These are phyloP conservation scores for Dolomedes plantarius DNA, from an alignment of 2,888 invertebrate species.

Conservation along the genomic window DNA sequence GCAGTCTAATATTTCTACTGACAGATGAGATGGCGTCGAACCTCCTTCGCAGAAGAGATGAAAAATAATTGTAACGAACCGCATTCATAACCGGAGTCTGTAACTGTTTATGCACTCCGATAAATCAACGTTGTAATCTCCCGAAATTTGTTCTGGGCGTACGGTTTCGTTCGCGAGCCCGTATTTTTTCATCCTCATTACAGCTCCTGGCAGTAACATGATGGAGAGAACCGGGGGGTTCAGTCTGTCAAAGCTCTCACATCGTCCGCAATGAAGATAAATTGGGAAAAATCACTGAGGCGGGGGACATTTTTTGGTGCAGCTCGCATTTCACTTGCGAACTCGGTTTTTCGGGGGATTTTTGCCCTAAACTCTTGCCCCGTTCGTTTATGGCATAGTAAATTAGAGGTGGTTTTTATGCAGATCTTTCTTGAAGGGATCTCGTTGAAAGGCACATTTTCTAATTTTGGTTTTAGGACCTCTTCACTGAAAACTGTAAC, in stretches of 20 bases:
- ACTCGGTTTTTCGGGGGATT: background rate
- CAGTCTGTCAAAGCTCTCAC: background rate
- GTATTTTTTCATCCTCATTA: background rate
- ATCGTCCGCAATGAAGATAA: slow-evolving; percentile 3
- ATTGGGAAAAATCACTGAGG: background rate
- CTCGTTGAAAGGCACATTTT: too few species aligned
- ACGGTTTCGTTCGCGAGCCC: background rate
- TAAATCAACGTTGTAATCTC: background rate
- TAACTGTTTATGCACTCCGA: background rate
- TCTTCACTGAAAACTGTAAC: too few species aligned
- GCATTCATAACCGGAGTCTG: background rate
- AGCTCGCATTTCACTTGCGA: background rate
- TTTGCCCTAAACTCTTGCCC: background rate
- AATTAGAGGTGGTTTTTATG: too few species aligned
- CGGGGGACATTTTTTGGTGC: background rate
- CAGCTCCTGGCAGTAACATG: background rate
- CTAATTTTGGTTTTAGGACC: too few species aligned
- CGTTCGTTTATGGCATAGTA: too few species aligned
- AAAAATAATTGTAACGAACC: too few species aligned
- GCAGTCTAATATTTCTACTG: too few species aligned
- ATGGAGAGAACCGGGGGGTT: background rate
- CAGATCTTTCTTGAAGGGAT: too few species aligned
- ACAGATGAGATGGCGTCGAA: too few species aligned
- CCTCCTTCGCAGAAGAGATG: too few species aligned
- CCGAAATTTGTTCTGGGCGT: background rate